phyloP scores from a whole-genome alignment of 1,140 invertebrate genomes.

The Formica selysi region DNA sequence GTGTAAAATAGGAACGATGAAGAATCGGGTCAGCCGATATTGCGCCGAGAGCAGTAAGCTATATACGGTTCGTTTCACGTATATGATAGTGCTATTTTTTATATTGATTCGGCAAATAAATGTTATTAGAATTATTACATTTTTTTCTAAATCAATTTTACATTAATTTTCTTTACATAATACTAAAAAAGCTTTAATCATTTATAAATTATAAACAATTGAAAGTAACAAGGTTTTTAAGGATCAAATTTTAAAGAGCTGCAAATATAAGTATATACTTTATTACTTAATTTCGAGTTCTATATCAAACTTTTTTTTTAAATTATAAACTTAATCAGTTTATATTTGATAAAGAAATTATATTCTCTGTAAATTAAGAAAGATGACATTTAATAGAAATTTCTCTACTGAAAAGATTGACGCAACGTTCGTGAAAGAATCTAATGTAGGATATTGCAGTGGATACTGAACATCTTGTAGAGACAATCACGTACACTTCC shows the following conservation, averaged over 20 bases:
- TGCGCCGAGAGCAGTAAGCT: constrained; percentile 24
- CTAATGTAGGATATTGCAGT: background rate
- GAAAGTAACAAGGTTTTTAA: background rate
- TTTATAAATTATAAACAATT: background rate
- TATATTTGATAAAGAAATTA: background rate
- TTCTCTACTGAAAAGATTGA: background rate
- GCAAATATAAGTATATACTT: too few species aligned
- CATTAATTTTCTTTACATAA: background rate
- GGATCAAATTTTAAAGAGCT: background rate
- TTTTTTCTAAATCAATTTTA: constrained; percentile 1
- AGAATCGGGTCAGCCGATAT: constrained; percentile 55
- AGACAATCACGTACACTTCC: constrained; percentile 29
- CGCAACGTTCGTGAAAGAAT: background rate
- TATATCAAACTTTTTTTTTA: background rate
- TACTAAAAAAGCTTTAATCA: background rate
- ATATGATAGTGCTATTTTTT: constrained; percentile 7
- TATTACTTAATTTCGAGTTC: too few species aligned
- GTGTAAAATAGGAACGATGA: constrained; percentile 63
- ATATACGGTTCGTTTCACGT: constrained; percentile 12
- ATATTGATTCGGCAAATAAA: background rate
- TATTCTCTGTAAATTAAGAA: background rate
- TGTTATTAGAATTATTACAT: constrained; percentile 1
- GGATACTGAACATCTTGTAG: constrained; percentile 10
- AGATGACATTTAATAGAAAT: background rate
- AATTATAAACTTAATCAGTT: background rate